Evolutionary conservation across 1,140 invertebrate genomes (phyloP), one percentile per base, ranked within the genome.

Genomic region (Metaphire vulgaris): DNA sequence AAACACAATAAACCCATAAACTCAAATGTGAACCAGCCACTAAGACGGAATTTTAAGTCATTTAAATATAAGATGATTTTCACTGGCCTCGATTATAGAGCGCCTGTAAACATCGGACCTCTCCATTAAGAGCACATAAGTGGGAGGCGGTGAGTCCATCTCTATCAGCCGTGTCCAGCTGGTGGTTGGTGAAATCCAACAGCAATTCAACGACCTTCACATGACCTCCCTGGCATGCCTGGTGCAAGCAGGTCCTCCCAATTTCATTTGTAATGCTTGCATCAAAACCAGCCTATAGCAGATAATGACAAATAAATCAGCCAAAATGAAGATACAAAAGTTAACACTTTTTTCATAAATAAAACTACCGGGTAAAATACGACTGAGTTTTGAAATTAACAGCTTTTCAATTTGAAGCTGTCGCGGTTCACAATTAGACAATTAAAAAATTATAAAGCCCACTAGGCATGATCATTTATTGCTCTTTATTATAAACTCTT

Each of bases 111-210:
- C 82, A 83, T 34, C 79, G 76, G 0, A 79, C 64, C 77, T 85
- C 84, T 69, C 84, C 84, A 80, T 85, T 79, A 71, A 81, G 81
- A 21, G 82, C 83, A 64, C 83, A 81, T 14, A 83, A 75, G 76
- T 85, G 84, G 1, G 77, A 80, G 12, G 84, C 80, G 28, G 81
- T 84, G 69, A 80, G 80, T 28, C 83, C 81, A 78, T 84, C 81
- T 33, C 72, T 79, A 77, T 85, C 84, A 1, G 76, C 30, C 2
- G 78, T 77, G 71, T 84, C 79, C 1, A 83, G 64, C 66, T 82
- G 80, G 21, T 21, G n/a, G 15, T 77, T 33, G 2, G 80, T 79
- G 64, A 80, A 73, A 21, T 82, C 78, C 31, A 82, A 33, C 32
- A 85, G 75, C 15, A 82, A 33, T 29, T 70, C 74, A 1, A 83